Base-by-base conservation (phyloP, 2,113 vertebrate species). In the Fregata magnificens region DNA sequence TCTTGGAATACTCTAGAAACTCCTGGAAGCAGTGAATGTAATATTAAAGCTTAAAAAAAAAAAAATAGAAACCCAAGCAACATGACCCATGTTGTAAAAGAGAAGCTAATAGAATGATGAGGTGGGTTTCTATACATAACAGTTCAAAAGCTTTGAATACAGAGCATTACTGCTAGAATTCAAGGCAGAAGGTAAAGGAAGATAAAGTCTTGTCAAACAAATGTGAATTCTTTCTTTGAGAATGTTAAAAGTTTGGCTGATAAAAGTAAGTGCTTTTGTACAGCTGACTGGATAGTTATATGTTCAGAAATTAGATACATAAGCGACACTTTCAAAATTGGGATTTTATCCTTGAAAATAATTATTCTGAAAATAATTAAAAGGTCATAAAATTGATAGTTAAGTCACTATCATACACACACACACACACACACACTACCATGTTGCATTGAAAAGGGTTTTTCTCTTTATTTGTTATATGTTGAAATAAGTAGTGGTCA, bases 211-310 rank as follows among this genome's bases (percentile, higher is more conserved):
- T 92, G 85, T 92, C 63, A 95, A 86, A 90, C 45, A 90, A 83
- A 92, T 78, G 50, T 71, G 88, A 66, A 66, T 97, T 90, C 76
- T 94, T 86, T 93, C 90, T 92, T 31, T 92, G 53, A 88, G 74
- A 93, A 76, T 90, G 61, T 91, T 85, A 90, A 84, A 85, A 90
- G 58, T 97, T 93, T 95, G 40, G 36, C 69, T 94, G 79, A 92
- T 92, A 92, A 80, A 94, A 91, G 59, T 36, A 69, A 91, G 58
- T 80, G 61, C 70, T 93, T 93, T 94, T 81, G 49, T 93, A 55
- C n/a, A 66, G 40, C 62, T 76, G 15, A 44, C 38, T 61, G 36
- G 31, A 45, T 63, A 53, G 62, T 52, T 77, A 25, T 66, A 28
- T 58, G 58, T 71, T 93, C 90, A 79, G 65, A 85, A 93, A 95